Conservation (phyloP, 2,113 vertebrate genomes). For the Nettapus auritus region DNA sequence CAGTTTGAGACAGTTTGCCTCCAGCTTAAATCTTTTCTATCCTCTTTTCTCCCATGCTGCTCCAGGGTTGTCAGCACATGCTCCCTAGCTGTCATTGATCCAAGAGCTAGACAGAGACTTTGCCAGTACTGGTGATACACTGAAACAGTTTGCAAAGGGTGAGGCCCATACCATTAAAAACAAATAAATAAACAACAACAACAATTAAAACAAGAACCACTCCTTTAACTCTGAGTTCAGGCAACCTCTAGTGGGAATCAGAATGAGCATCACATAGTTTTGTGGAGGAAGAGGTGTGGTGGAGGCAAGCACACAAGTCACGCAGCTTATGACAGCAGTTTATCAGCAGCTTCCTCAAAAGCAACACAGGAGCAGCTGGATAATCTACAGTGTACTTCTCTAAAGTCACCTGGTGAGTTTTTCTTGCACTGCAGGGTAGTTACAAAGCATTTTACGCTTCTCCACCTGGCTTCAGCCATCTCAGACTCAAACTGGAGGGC, state of each 20-base stretch:
- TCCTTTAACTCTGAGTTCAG: neutral
- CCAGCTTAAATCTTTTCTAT: neutral
- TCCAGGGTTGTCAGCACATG: fast-evolving
- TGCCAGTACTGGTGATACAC: neutral
- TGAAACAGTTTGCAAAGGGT: neutral
- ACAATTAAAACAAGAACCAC: neutral
- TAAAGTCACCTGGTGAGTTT: neutral
- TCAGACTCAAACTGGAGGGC: neutral
- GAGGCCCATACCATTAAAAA: neutral
- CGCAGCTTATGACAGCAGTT: neutral
- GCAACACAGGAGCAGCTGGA: neutral
- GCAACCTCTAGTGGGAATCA: neutral
- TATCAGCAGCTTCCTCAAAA: neutral
- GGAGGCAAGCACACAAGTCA: neutral
- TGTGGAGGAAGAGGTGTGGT: neutral
- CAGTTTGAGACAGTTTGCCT: neutral
- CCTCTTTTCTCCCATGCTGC: neutral
- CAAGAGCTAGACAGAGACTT: neutral
- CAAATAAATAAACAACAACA: no score
- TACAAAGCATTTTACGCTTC: neutral
- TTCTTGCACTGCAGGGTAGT: neutral
- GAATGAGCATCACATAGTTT: neutral
- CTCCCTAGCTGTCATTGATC: neutral
- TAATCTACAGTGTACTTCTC: neutral
- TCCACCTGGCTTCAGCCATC: neutral